Base-by-base conservation (phyloP, 2,797 vertebrate genomes). In the Pseudomugil gertrudae region DNA sequence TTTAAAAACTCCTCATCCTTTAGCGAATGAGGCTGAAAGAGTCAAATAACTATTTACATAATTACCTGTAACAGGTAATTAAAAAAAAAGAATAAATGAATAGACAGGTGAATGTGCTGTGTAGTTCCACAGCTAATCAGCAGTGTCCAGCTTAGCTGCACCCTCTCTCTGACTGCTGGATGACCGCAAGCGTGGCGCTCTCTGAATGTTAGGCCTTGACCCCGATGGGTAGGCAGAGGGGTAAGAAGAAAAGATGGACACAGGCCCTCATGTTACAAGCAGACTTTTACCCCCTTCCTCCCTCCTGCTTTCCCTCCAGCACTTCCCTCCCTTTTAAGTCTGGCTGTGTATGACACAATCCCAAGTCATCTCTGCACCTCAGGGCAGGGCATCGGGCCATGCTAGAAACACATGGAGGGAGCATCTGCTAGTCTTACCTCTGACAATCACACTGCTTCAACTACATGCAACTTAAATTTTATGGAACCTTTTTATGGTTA, bases 161-260 rank as follows among this genome's bases (percentile, higher is more conserved):
- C 40, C 24, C 32, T 73, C 38, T 8, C 68, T 63, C 60, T 96
- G 95, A 95, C 95, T 95, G 95, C 91, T 93, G 87, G 84, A 84
- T 96, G 95, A 96, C 95, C 93, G 93, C 90, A 90, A 93, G 93
- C 87, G 90, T 93, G 92, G 92, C 93, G 93, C 94, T 94, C 94
- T 94, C 91, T 93, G 89, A 94, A 94, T 93, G 87, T 92, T 93
- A 96, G 95, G 95, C 94, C 95, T 89, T 95, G 95, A 98, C 96
- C 95, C 86, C 9, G 11, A 4, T 19, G 74, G 62, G 58, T 48
- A 62, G 27, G 53, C 26, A 27, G 48, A 23, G 48, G 24, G 48
- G 35, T 21, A 92, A 93, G 90, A 86, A 81, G 87, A 92, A 94
- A 94, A 95, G 94, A 85, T 93, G 92, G 95, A 95, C 91, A 92